These are phyloP conservation scores for Bedellia somnulentella DNA, from an alignment of 2,888 invertebrate genomes.

Conservation along the genomic window DNA sequence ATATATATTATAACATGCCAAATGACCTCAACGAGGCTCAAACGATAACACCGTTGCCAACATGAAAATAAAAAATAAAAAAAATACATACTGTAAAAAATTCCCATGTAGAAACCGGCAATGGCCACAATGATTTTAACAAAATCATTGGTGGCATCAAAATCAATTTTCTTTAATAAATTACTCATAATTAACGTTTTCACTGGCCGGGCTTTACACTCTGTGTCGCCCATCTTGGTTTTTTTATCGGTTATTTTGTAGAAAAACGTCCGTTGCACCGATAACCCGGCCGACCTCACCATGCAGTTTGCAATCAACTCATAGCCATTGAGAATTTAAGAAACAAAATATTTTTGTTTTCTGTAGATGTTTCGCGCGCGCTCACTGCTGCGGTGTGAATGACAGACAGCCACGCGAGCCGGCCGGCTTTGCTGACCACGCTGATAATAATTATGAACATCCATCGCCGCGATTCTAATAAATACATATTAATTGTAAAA, in stretches of 20 bases:
- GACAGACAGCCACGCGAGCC: constrained; percentile 14
- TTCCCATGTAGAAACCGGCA: constrained; percentile 39
- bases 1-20: no score
- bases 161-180: constrained; percentile 38
- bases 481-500: no score
- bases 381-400: constrained; percentile 11
- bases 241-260: no score
- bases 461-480: neutral
- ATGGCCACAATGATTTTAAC: constrained; percentile 33
- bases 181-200: constrained; percentile 52
- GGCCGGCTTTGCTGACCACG: constrained; percentile 15
- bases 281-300: constrained; percentile 31
- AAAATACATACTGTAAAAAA: constrained; percentile 40
- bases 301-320: constrained; percentile 25
- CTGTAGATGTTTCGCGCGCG: neutral
- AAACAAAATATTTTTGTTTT: constrained; percentile 7
- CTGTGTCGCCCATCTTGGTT: constrained; percentile 42
- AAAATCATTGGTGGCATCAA: constrained; percentile 35
- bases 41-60: no score
- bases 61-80: constrained; percentile 12
- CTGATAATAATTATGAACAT: constrained; percentile 4
- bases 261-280: constrained; percentile 23
- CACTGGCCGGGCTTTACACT: constrained; percentile 36
- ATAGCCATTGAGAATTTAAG: constrained; percentile 17
- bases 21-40: no score